Conservation (phyloP, 2,888 invertebrate genomes). For the Macaria liturata region DNA sequence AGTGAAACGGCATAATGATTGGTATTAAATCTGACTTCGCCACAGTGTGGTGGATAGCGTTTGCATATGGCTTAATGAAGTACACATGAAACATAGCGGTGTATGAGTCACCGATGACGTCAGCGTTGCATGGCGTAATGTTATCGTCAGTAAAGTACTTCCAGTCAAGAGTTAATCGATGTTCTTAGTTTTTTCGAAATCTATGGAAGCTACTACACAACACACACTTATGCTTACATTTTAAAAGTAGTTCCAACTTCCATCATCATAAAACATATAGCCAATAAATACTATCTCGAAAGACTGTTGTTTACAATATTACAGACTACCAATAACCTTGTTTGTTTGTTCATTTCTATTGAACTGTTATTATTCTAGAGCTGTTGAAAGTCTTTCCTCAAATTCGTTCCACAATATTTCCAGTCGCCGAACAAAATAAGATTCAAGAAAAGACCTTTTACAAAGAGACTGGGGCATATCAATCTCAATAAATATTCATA, state of each 20-base stretch:
- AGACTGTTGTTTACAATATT: too few relatives aligned
- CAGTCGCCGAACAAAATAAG: constrained; percentile 12
- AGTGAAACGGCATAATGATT: too few relatives aligned
- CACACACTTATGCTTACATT: too few relatives aligned
- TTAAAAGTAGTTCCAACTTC: too few relatives aligned
- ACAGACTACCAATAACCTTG: too few relatives aligned
- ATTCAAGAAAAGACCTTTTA: constrained; percentile 10
- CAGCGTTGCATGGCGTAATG: constrained; percentile 23
- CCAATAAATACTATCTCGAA: too few relatives aligned
- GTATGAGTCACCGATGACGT: constrained; percentile 27
- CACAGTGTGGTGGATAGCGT: too few relatives aligned
- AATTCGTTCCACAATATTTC: constrained; percentile 7
- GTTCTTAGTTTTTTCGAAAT: constrained; percentile 12
- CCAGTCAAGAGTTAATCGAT: constrained; percentile 6
- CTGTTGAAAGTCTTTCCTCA: neutral
- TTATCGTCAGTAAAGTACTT: constrained; percentile 15
- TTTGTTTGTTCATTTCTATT: neutral
- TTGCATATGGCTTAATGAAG: too few relatives aligned
- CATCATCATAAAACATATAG: too few relatives aligned
- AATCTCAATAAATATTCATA: constrained; percentile 21
- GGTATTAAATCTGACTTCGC: too few relatives aligned
- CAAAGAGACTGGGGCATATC: constrained; percentile 13
- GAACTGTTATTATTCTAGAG: too few relatives aligned
- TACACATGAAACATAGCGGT: constrained; percentile 1
- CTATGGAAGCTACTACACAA: neutral